phyloP scores from a whole-genome alignment of 2,113 vertebrate genomes.

The Parotia lawesii region DNA sequence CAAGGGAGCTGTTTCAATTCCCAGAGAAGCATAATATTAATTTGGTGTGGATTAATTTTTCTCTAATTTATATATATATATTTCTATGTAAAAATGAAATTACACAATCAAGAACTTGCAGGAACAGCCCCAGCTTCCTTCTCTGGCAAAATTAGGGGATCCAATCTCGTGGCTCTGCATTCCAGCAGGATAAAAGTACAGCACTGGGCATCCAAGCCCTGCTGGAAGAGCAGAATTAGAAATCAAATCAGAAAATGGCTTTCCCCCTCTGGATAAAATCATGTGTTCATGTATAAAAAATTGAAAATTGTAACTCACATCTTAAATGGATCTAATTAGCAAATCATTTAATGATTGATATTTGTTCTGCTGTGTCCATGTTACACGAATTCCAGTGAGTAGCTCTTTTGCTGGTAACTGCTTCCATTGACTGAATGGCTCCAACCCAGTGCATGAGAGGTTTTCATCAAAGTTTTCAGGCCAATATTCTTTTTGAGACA shows the following conservation, averaged over 20 bases:
- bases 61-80: not conserved
- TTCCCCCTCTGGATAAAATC: not conserved
- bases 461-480: not conserved
- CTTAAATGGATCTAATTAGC: not conserved
- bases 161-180: not conserved
- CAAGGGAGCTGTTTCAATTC: not conserved
- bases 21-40: not conserved
- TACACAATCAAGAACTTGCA: not conserved
- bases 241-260: not conserved
- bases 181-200: rapidly evolving
- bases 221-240: not conserved
- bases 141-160: not conserved
- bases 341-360: not conserved
- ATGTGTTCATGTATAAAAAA: not conserved
- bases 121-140: not conserved
- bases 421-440: not conserved
- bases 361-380: not conserved
- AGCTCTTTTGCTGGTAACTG: not conserved
- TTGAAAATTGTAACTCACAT: not conserved
- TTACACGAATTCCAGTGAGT: not conserved
- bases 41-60: not conserved
- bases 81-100: not conserved
- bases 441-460: not conserved
- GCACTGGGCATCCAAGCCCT: not conserved
- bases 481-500: not conserved